A percentile compares a stretch with the other conserved stretches of the same genome.
Conservation (phyloP, 2,888 invertebrate species). For the Axea sp. region DNA sequence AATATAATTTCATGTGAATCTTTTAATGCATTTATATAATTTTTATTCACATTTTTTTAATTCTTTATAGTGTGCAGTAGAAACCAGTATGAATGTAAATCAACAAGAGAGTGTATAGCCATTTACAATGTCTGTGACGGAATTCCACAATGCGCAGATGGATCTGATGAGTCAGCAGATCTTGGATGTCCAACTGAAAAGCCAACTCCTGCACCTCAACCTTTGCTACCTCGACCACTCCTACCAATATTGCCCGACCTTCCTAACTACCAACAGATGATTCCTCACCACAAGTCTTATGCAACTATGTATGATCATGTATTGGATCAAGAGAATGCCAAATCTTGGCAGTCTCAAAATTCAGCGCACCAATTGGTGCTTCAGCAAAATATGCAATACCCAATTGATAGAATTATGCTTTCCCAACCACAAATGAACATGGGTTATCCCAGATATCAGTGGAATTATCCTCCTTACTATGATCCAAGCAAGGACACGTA, state of each 20-base stretch:
- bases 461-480: conserved; percentile 73
- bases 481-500: conserved; percentile 72
- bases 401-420: conserved; percentile 65
- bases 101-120: conserved; percentile 94
- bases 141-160: conserved; percentile 94
- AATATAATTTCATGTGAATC: neutral
- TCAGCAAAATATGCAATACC: conserved; percentile 69
- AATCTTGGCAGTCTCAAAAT: conserved; percentile 69
- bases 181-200: conserved; percentile 85
- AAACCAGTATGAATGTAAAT: conserved; percentile 93
- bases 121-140: conserved; percentile 97
- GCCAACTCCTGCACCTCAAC: conserved; percentile 76
- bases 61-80: conserved; percentile 84
- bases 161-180: conserved; percentile 94
- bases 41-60: neutral
- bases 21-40: neutral
- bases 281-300: conserved; percentile 70
- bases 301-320: conserved; percentile 67
- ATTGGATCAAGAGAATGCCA: conserved; percentile 65
- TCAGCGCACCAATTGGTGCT: conserved; percentile 64
- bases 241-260: conserved; percentile 65
- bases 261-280: conserved; percentile 71
- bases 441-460: conserved; percentile 68
- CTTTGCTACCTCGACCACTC: conserved; percentile 65
- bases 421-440: conserved; percentile 67